Conservation (phyloP, 1,140 invertebrate genomes). For the Maconellicoccus hirsutus region DNA sequence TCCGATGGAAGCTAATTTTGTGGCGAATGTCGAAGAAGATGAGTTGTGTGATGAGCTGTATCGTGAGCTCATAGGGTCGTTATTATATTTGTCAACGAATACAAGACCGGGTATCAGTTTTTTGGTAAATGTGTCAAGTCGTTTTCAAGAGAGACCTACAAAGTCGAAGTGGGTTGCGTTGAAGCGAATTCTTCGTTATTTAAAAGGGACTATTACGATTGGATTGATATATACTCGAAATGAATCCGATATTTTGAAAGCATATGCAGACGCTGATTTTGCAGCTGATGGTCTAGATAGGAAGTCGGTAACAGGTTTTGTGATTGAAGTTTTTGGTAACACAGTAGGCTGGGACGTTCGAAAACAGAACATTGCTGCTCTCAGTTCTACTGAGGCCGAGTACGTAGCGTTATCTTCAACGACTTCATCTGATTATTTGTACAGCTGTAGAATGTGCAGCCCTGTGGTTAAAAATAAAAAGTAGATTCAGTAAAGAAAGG, state of each 20-base stretch:
- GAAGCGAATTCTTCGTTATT: slow-evolving; percentile 15
- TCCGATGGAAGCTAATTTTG: slow-evolving; percentile 6
- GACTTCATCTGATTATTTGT: background rate
- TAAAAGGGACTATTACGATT: slow-evolving; percentile 3
- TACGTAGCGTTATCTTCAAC: background rate
- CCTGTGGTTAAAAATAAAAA: too few species aligned
- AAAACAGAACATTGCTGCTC: slow-evolving; percentile 4
- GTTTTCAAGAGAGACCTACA: background rate
- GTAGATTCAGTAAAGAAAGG: too few species aligned
- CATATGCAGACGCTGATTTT: slow-evolving; percentile 11
- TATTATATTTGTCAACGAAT: slow-evolving; percentile 8
- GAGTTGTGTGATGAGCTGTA: background rate
- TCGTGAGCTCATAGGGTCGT: background rate
- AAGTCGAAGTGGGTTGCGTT: background rate
- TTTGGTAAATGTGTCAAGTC: slow-evolving; percentile 11
- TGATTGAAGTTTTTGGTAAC: background rate
- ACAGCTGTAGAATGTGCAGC: too few species aligned
- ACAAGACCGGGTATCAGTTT: slow-evolving; percentile 15
- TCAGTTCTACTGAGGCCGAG: slow-evolving; percentile 1
- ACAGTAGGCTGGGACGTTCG: background rate
- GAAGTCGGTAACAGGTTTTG: slow-evolving; percentile 2
- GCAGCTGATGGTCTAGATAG: background rate
- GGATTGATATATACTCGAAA: background rate
- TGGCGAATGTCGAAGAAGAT: background rate
- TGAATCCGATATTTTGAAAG: background rate